Base-by-base conservation (phyloP, 2,797 vertebrate species). In the Australoheros facetus region DNA sequence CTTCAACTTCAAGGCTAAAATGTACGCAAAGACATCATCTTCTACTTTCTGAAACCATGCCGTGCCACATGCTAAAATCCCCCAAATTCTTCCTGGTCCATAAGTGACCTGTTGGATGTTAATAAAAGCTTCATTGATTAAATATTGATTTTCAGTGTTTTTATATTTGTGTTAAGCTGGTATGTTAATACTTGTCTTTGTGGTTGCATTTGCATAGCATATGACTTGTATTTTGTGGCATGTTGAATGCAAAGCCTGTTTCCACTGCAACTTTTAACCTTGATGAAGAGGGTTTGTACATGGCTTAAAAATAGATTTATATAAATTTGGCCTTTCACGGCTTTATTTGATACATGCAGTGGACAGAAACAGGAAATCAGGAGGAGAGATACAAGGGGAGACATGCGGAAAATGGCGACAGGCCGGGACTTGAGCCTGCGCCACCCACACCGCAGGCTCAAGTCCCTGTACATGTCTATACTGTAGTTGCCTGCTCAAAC, bases 101-200 rank as follows among this genome's bases (percentile, higher is more conserved):
- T 0, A 42, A 3, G 3, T 10, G 21, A 26, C 8, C 13, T 26
- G 60, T 14, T 17, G 26, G 42, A 45, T 16, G 14, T 45, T 45
- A 16, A 16, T 45, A 16, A 16, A 5, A 45, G 14, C 14, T 16
- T 45, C 14, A 45, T 3, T 14, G 42, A 45, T 4, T 45, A 42
- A 42, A 17, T 64, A 0, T 17, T 10, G 17, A 11, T 45, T 23
- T 64, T 26, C 12, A 26, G 13, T 64, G 13, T 45, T 45, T 26
- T 64, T 17, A 26, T 12, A 26, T 17, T 45, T 9, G 8, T 42
- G 8, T 26, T 45, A 17, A 45, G 60, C 5, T 28, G 60, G 42
- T 42, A 45, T 62, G 0, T 23, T 62, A 23, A 23, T 39, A 16
- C 59, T 42, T 42, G 39, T 14, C 39, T 42, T 42, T 42, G 21